A percentile compares a stretch with the other conserved stretches of the same genome.
Evolutionary conservation across 1,140 invertebrate genomes (phyloP).

Genomic region (Drosophila repletoides): DNA sequence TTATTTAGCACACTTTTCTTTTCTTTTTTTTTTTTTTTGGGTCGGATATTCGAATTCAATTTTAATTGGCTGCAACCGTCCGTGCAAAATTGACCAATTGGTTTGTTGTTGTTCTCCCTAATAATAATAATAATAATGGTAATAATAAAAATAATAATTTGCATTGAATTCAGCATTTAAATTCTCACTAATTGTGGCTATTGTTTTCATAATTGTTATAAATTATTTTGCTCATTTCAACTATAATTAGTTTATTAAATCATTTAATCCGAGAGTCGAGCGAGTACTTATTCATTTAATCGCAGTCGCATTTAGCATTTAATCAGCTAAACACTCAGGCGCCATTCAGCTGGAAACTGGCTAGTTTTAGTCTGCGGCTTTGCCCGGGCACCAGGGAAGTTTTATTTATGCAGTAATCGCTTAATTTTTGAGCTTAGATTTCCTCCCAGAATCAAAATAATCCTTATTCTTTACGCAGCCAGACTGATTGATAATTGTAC

Average conservation of each 20-base stretch:
- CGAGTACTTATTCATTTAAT: no score
- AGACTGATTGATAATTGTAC: no score
- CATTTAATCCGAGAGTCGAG: neutral
- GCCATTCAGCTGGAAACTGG: no score
- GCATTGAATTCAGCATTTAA: conserved; percentile 11
- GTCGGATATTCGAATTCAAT: conserved; percentile 16
- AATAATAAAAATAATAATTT: conserved; percentile 29
- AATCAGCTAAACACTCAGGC: no score
- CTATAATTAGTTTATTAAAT: conserved; percentile 9
- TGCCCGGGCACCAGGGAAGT: no score
- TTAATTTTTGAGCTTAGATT: no score
- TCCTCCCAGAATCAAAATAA: no score
- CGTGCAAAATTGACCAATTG: conserved; percentile 3
- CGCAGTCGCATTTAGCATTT: no score
- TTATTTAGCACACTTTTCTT: neutral
- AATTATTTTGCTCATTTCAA: conserved; percentile 1
- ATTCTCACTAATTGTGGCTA: conserved; percentile 9
- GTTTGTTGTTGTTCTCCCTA: conserved; percentile 19
- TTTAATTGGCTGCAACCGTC: conserved; percentile 27
- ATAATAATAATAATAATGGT: conserved; percentile 28
- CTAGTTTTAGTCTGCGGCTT: no score
- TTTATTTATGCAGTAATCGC: no score
- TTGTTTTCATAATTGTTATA: conserved; percentile 9
- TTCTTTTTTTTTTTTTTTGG: neutral
- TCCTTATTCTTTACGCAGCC: no score